Conservation (phyloP, 1,140 invertebrate genomes). For the Paralvinella palmiformis region DNA sequence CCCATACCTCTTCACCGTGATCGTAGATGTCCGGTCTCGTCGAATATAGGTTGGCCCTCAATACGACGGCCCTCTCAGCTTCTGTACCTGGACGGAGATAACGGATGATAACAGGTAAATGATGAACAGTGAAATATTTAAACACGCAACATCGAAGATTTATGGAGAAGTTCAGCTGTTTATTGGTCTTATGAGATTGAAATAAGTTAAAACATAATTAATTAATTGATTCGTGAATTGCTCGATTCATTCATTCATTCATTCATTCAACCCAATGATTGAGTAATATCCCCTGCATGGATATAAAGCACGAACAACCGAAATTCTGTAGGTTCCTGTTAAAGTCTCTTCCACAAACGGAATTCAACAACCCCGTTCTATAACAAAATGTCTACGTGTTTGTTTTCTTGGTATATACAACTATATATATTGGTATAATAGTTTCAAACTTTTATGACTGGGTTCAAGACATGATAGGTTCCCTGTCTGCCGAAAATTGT, state of each 20-base stretch:
- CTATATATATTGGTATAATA: no score
- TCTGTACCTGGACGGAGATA: conserved; percentile 52
- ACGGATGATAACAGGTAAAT: not conserved
- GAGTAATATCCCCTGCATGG: no score
- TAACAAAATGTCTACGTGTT: no score
- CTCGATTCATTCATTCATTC: not conserved
- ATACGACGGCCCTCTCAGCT: conserved; percentile 59
- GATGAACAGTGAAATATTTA: no score
- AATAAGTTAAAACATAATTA: not conserved
- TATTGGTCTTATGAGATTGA: not conserved
- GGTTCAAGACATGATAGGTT: no score
- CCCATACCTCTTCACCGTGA: not conserved
- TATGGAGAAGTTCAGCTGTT: not conserved
- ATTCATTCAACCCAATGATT: not conserved
- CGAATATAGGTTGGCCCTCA: conserved; percentile 14
- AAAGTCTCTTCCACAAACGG: no score
- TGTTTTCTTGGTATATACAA: no score
- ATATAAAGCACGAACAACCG: no score
- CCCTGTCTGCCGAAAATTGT: no score
- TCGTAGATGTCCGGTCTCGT: conserved; percentile 47
- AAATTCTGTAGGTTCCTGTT: no score
- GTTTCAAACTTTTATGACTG: no score
- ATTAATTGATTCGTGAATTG: not conserved
- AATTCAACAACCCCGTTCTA: no score
- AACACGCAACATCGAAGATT: not conserved